Conservation (phyloP, 1,140 invertebrate genomes). For the Aphelinus certus region DNA sequence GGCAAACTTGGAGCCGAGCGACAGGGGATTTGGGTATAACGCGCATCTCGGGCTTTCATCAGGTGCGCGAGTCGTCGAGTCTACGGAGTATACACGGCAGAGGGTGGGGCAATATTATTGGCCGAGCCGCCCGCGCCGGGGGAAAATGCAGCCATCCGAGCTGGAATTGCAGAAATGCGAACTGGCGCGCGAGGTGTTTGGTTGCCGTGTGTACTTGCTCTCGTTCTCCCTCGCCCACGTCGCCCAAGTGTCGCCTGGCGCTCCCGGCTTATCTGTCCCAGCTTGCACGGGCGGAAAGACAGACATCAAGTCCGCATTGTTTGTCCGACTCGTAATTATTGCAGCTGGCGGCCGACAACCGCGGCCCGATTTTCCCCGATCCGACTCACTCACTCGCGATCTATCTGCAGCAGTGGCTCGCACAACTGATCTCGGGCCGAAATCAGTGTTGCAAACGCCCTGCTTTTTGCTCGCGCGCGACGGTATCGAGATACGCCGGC, state of each 20-base stretch:
- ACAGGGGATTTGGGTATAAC: no score
- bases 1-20: no score
- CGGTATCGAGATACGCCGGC: conserved; percentile 7
- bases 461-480: neutral
- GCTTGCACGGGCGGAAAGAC: no score
- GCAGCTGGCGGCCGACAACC: neutral
- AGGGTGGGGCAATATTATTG: no score
- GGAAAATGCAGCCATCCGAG: neutral
- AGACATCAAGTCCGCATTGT: no score
- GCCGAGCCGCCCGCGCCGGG: no score
- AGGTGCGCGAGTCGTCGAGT: no score
- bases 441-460: conserved; percentile 11
- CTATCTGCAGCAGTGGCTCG: neutral
- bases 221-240: conserved; percentile 49
- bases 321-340: neutral
- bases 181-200: conserved; percentile 46
- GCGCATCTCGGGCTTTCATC: no score
- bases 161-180: conserved; percentile 59
- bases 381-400: neutral
- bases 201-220: conserved; percentile 35
- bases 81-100: no score
- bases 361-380: neutral
- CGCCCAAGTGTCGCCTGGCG: neutral
- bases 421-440: neutral
- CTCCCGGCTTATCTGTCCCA: no score